Percentiles rank a stretch among this genome's conserved stretches.
These are phyloP conservation scores for Larimichthys polyactis DNA, from an alignment of 2,113 vertebrate genomes.

Conservation along the genomic window DNA sequence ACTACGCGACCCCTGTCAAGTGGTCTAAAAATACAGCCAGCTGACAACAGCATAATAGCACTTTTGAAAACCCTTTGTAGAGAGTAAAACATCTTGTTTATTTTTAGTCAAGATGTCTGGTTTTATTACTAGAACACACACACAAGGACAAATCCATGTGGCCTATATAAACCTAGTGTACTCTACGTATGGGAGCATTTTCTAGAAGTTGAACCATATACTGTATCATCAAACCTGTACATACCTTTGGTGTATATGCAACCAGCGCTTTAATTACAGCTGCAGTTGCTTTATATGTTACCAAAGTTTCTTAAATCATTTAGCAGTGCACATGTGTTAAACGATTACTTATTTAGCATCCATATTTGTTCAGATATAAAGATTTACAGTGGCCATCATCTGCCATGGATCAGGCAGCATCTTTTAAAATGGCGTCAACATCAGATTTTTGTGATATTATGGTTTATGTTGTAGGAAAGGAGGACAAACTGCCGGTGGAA, in stretches of 20 bases:
- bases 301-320: not conserved
- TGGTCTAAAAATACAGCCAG: not conserved
- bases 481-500: constrained; percentile 54
- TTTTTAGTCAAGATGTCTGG: not conserved
- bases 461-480: not conserved
- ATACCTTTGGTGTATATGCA: not conserved
- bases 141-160: not conserved
- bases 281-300: not conserved
- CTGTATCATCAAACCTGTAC: not conserved
- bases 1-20: not conserved
- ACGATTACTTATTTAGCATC: not conserved
- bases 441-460: not conserved
- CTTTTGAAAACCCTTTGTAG: not conserved
- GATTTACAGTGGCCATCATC: too few species aligned
- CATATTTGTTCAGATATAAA: too few species aligned
- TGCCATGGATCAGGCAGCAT: too few species aligned
- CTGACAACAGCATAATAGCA: not conserved
- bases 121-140: not conserved
- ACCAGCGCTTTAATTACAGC: not conserved
- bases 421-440: too few species aligned
- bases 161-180: not conserved
- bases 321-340: not conserved
- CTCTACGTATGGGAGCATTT: not conserved
- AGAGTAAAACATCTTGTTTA: not conserved
- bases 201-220: not conserved